These are phyloP conservation scores for Harpalus rubripes DNA, from an alignment of 2,888 invertebrate species.

Conservation along the genomic window DNA sequence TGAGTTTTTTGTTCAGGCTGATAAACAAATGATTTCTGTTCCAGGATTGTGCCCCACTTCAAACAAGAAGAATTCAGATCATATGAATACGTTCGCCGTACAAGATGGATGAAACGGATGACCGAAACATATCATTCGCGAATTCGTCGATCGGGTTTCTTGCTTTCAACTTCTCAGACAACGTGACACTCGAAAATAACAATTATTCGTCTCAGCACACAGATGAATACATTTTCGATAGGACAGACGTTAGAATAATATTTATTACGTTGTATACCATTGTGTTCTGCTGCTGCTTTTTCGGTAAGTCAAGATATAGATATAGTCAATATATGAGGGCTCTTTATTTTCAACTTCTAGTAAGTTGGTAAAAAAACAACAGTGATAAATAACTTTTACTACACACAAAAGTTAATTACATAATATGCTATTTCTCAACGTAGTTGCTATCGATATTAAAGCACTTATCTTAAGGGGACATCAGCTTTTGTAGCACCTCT, in stretches of 20 bases:
- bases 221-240: conserved; percentile 87
- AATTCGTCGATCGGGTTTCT: not conserved
- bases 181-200: not conserved
- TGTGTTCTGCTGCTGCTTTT: conserved; percentile 90
- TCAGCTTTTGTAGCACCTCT: too few relatives aligned
- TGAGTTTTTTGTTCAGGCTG: not conserved
- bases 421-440: too few relatives aligned
- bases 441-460: too few relatives aligned
- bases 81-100: not conserved
- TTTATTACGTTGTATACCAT: conserved; percentile 88
- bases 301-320: conserved; percentile 82
- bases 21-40: conserved; percentile 2
- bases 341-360: not conserved
- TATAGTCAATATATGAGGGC: not conserved
- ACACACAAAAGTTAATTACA: too few relatives aligned
- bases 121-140: not conserved
- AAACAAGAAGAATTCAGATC: conserved; percentile 6
- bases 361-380: too few relatives aligned
- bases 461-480: too few relatives aligned
- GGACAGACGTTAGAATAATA: conserved; percentile 85
- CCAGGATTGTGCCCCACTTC: not conserved
- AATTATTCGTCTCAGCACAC: conserved; percentile 37
- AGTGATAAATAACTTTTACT: too few relatives aligned
- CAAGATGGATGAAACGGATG: conserved; percentile 23
- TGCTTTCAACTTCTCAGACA: not conserved